These are phyloP conservation scores for Xiphorhynchus elegans DNA, from an alignment of 2,113 vertebrate species.

Conservation along the genomic window DNA sequence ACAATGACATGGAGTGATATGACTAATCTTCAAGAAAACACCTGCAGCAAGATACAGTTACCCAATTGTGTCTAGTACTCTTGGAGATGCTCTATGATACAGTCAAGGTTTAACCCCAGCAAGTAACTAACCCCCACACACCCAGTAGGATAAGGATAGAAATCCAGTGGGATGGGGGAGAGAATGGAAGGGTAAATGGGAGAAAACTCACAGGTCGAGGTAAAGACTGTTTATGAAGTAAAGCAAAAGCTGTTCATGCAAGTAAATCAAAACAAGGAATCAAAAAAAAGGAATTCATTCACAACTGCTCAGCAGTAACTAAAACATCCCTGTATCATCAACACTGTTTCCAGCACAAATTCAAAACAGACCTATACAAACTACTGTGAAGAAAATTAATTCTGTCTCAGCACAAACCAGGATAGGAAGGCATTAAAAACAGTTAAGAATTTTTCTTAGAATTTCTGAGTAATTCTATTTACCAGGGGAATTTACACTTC, in stretches of 20 bases:
- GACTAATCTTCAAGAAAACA: neutral
- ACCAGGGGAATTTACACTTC: rapidly evolving
- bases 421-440: neutral
- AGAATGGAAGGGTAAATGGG: neutral
- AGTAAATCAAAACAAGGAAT: neutral
- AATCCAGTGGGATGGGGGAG: neutral
- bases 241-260: neutral
- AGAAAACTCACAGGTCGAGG: neutral
- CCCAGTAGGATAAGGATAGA: no score
- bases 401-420: neutral
- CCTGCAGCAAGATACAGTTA: neutral
- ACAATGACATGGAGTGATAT: neutral
- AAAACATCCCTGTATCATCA: neutral
- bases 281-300: neutral
- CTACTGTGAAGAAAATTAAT: neutral
- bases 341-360: neutral
- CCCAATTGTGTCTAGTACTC: neutral
- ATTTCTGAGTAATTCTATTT: neutral
- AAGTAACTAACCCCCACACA: neutral
- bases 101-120: neutral
- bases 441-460: neutral
- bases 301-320: rapidly evolving
- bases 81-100: neutral
- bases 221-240: neutral
- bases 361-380: neutral